Evolutionary conservation across 1,140 invertebrate species (phyloP), one percentile per base, ranked within the genome.

Genomic region (Megathymus violae): DNA sequence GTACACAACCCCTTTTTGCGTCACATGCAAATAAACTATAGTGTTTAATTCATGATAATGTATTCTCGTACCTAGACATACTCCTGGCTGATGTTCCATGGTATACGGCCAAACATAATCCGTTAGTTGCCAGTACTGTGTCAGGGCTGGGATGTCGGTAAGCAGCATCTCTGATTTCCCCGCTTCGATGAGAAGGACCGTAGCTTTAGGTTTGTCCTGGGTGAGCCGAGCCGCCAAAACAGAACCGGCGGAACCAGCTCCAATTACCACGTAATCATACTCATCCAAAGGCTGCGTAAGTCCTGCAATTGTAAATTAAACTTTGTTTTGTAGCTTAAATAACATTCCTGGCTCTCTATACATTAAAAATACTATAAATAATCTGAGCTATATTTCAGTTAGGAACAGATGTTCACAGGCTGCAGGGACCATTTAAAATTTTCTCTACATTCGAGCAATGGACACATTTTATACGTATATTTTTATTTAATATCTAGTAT

Each of bases 41-140:
- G n/a, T n/a, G n/a, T n/a, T n/a, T n/a, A n/a, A n/a, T n/a, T n/a
- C n/a, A n/a, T n/a, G n/a, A n/a, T n/a, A n/a, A n/a, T n/a, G 22
- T 25, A 6, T 6, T 25, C 71, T 78, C 64, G 87, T 85, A 85
- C 38, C 82, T 62, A 25, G 85, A 90, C 7, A 86, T 74, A n/a
- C n/a, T 4, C 85, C 88, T 17, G 82, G 70, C 64, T 92, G 76
- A 93, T 94, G 93, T 67, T 95, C 94, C 34, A 97, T 98, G 78
- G 95, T 94, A 83, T 98, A 98, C 71, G 96, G 95, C 97, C 97
- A 99, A 78, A 98, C 97, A 67, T 97, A 91, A 16, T 96, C 94
- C 0, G 95, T 94, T 0, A 96, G 88, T 73, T 96, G 95, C 4
- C 93, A 92, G 59, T 96, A 96, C 0, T 94, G 94, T 0, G 94